Evolutionary conservation across 1,140 invertebrate genomes (phyloP), one percentile per base, ranked within the genome.

Genomic region (Dendroctonus ponderosae): DNA sequence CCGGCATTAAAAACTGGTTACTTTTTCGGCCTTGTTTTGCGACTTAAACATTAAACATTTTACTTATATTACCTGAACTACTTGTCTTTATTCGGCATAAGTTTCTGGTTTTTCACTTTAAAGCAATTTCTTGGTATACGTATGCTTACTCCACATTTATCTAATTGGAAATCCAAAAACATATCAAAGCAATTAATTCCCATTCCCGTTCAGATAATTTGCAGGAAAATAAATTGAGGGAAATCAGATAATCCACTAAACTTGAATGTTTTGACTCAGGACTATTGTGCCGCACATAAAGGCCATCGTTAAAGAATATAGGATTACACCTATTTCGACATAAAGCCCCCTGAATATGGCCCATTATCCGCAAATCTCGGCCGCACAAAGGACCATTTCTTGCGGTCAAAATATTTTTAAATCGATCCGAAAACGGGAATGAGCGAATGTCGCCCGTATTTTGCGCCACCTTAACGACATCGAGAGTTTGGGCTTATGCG

Each of bases 361-460:
- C 73, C 70, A 75, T 75, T 75, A 75, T 75, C 67, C 72, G 66
- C 65, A 74, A 73, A 75, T 66, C 64, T 66, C 56, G 53, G 52
- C 66, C 44, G 49, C 63, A 71, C 49, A 67, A 69, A 75, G 71
- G 68, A 63, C 57, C 66, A 67, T 63, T 68, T 70, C 70, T 64
- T 71, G 71, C 67, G 74, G 74, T 75, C 74, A 75, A 74, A 75
- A 75, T 70, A 75, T 69, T 67, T 72, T 75, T 73, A 75, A 74
- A 75, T 71, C 74, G 74, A 75, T 74, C 69, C 57, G 15, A 41
- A n/a, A 44, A 46, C 4, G 14, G 37, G n/a, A 43, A 38, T 41
- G 65, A 56, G 40, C 61, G 44, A 70, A 62, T 62, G 62, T 66
- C 39, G 51, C 46, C 66, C 67, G 40, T 51, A 51, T 62, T 42